phyloP scores from a whole-genome alignment of 2,113 vertebrate genomes.

The Naja naja region DNA sequence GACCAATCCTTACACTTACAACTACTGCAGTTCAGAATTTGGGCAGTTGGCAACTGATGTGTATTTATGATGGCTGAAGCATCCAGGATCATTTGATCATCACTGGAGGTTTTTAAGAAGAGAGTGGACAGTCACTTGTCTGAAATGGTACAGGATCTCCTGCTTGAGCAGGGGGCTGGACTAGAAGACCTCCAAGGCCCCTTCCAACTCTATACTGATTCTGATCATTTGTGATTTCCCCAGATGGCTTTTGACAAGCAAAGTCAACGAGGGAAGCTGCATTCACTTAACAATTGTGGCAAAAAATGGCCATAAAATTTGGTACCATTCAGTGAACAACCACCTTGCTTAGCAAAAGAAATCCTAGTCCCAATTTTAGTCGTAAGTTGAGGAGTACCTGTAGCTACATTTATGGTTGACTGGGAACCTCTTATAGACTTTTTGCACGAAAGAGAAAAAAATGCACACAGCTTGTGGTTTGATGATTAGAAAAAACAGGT shows the following conservation, averaged over 20 bases:
- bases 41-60: not conserved
- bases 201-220: not conserved
- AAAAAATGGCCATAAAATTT: not conserved
- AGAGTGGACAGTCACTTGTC: too few relatives aligned
- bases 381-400: not conserved
- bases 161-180: too few relatives aligned
- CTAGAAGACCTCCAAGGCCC: too few relatives aligned
- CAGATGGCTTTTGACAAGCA: not conserved
- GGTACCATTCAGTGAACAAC: not conserved
- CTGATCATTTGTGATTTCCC: not conserved
- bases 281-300: not conserved
- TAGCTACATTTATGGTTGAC: not conserved
- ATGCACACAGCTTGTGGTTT: not conserved
- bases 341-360: not conserved
- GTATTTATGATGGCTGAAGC: not conserved
- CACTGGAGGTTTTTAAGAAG: too few relatives aligned
- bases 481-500: not conserved
- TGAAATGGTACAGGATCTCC: too few relatives aligned
- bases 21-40: not conserved
- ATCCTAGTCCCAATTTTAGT: not conserved
- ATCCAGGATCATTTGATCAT: not conserved
- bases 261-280: not conserved
- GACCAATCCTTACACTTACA: not conserved
- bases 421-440: not conserved
- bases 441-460: not conserved